Percentiles rank a stretch among this genome's conserved stretches.
These are phyloP conservation scores for Orbicella faveolata DNA, from an alignment of 64 coral and sea anemone genomes.

Conservation along the genomic window DNA sequence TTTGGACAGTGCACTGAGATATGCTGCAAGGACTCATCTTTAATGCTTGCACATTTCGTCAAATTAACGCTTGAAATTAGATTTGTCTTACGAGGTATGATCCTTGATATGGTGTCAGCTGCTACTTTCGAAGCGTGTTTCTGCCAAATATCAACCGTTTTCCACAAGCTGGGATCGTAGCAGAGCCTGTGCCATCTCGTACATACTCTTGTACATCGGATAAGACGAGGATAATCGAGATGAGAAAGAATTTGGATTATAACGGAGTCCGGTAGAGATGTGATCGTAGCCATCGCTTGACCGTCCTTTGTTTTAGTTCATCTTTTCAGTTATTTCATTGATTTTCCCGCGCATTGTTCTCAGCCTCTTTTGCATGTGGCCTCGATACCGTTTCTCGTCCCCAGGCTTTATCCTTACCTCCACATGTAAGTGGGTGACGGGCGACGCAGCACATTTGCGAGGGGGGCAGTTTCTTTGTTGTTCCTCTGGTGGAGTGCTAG, in stretches of 20 bases:
- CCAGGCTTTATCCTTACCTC: background rate
- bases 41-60: conserved; percentile 66
- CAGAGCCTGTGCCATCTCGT: conserved; percentile 80
- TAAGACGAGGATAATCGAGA: conserved; percentile 67
- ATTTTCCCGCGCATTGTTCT: conserved; percentile 88
- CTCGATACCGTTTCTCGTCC: conserved; percentile 37
- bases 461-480: background rate
- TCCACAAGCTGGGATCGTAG: conserved; percentile 89
- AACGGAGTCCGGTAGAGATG: conserved; percentile 72
- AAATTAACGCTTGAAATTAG: conserved; percentile 80
- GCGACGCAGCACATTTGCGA: background rate
- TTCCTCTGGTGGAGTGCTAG: background rate
- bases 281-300: conserved; percentile 64
- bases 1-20: conserved; percentile 80
- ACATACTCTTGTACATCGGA: conserved; percentile 71
- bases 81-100: conserved; percentile 68
- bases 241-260: conserved; percentile 88
- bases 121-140: conserved; percentile 65
- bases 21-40: conserved; percentile 60
- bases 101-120: conserved; percentile 56
- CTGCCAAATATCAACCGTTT: conserved; percentile 62
- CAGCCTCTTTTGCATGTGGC: conserved; percentile 15
- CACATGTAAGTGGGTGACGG: background rate
- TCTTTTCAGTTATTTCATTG: conserved; percentile 49
- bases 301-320: conserved; percentile 42